Conservation (phyloP, 1,140 invertebrate genomes). For the Leptestheria dahalacensis region DNA sequence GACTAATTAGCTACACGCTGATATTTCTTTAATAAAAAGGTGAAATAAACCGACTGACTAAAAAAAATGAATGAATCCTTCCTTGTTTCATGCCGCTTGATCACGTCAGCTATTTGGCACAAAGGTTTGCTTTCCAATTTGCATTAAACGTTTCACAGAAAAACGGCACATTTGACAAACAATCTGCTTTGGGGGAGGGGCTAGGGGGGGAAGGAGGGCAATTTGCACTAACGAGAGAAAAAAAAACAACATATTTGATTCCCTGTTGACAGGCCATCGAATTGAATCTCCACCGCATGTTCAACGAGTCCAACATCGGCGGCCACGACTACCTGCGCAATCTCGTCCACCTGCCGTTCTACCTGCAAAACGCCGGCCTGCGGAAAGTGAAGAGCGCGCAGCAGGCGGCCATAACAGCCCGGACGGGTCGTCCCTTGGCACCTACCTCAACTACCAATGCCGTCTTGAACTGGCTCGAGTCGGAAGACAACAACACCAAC, state of each 20-base stretch:
- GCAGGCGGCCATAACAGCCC: constrained; percentile 42
- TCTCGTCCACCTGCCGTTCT: constrained; percentile 94
- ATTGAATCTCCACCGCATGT: constrained; percentile 66
- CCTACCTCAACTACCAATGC: constrained; percentile 4
- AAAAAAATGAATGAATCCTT: no score
- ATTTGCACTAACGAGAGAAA: no score
- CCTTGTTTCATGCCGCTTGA: neutral
- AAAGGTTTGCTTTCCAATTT: neutral
- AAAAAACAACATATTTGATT: neutral
- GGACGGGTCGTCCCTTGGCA: constrained; percentile 33
- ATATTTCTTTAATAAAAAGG: no score
- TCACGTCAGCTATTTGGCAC: neutral
- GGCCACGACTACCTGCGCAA: constrained; percentile 84
- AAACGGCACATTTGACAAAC: no score
- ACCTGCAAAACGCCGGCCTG: constrained; percentile 88
- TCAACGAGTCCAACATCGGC: constrained; percentile 60
- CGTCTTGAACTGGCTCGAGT: constrained; percentile 12
- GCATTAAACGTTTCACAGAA: no score
- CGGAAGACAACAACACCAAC: constrained; percentile 6
- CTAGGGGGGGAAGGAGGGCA: no score
- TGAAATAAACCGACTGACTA: no score
- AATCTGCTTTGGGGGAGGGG: no score
- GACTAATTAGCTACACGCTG: no score
- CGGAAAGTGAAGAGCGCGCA: constrained; percentile 73
- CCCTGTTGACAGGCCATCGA: constrained; percentile 57